Conservation (phyloP, 2,797 vertebrate species). For the Schizothorax lantsangensis region DNA sequence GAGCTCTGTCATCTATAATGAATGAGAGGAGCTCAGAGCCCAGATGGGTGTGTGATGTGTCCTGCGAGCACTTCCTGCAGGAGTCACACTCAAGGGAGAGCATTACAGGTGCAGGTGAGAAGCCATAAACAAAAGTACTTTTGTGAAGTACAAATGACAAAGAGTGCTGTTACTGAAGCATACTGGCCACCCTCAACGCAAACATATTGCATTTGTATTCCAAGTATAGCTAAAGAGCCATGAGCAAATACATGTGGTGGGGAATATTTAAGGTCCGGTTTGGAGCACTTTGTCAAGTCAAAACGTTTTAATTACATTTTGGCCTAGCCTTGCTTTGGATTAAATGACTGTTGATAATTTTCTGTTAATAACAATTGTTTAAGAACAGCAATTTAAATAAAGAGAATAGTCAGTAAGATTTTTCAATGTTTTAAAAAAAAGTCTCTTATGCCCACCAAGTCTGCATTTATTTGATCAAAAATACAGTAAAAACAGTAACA, state of each 20-base stretch:
- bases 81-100: background rate
- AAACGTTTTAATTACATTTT: background rate
- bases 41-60: slow-evolving; percentile 21
- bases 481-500: background rate
- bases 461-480: background rate
- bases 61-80: background rate
- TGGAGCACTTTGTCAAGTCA: background rate
- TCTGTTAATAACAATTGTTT: background rate
- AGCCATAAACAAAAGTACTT: background rate
- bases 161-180: background rate
- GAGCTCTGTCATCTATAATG: slow-evolving; percentile 54
- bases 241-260: background rate
- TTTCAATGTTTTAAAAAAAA: no score
- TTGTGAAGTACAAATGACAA: background rate
- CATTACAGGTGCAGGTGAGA: slow-evolving; percentile 23
- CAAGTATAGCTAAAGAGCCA: background rate
- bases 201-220: background rate
- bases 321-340: background rate
- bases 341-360: background rate
- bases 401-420: background rate
- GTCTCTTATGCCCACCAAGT: background rate
- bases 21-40: slow-evolving; percentile 34
- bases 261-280: background rate
- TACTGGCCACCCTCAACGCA: background rate
- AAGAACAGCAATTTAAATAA: background rate